phyloP scores from a whole-genome alignment of 2,888 invertebrate species.

The Acrocyrtus sp. region DNA sequence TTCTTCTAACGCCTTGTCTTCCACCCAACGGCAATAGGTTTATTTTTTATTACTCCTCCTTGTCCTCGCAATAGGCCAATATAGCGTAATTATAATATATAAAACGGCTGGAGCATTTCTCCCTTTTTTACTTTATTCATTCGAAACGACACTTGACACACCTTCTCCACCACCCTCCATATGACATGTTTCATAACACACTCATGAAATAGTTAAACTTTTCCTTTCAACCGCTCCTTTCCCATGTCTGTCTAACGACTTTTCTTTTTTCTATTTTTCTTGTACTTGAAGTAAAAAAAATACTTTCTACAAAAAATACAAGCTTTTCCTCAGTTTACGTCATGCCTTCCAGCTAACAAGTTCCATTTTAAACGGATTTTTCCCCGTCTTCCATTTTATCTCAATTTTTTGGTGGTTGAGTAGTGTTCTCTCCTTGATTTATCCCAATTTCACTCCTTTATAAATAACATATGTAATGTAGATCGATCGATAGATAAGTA shows the following conservation, averaged over 20 bases:
- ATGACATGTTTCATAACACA: conserved; percentile 16
- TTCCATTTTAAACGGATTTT: neutral
- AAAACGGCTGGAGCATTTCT: neutral
- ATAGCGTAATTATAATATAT: neutral
- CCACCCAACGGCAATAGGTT: too few relatives aligned
- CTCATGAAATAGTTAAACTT: conserved; percentile 15
- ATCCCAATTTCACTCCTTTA: conserved; percentile 49
- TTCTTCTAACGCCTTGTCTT: too few relatives aligned
- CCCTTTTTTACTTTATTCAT: neutral
- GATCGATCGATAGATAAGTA: conserved; percentile 60
- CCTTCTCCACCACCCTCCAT: conserved; percentile 9
- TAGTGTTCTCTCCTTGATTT: conserved; percentile 39
- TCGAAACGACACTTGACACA: conserved; percentile 6
- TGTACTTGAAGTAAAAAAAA: conserved; percentile 1
- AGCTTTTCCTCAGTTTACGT: neutral
- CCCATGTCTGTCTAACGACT: neutral
- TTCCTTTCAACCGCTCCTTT: conserved; percentile 10
- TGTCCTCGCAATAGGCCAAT: neutral
- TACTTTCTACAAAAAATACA: neutral
- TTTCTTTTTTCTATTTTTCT: neutral
- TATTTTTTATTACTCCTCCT: too few relatives aligned
- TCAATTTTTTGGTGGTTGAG: conserved; percentile 8
- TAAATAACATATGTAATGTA: conserved; percentile 53
- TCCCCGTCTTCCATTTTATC: conserved; percentile 12
- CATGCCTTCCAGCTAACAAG: neutral